These are phyloP conservation scores for Castor canadensis DNA, from an alignment of 2,113 vertebrate genomes.

Conservation along the genomic window DNA sequence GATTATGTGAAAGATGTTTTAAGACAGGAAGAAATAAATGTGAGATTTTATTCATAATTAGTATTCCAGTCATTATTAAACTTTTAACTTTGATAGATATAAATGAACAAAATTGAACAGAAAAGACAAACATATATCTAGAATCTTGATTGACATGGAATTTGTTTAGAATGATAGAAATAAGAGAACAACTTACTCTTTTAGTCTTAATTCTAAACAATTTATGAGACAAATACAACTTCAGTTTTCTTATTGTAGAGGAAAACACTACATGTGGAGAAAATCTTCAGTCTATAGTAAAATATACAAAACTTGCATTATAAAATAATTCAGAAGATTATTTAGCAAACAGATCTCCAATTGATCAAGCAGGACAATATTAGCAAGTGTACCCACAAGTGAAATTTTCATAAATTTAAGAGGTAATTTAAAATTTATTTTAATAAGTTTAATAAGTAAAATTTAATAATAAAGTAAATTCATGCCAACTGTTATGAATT, in stretches of 20 bases:
- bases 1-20: not conserved
- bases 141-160: not conserved
- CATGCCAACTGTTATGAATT: constrained; percentile 56
- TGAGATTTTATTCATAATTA: not conserved
- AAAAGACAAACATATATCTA: not conserved
- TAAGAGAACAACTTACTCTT: not conserved
- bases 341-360: not conserved
- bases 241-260: not conserved
- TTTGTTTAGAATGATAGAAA: not conserved
- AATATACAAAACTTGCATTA: not conserved
- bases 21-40: not conserved
- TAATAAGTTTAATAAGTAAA: constrained; percentile 55
- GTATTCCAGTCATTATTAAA: not conserved
- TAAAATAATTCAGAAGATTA: not conserved
- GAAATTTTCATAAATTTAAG: constrained; percentile 55
- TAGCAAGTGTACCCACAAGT: constrained; percentile 43
- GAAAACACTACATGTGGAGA: not conserved
- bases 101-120: constrained; percentile 11
- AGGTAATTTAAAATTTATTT: constrained; percentile 39
- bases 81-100: not conserved
- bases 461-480: constrained; percentile 52
- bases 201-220: not conserved
- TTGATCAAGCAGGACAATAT: not conserved
- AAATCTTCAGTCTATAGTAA: not conserved
- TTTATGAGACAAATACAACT: not conserved